Evolutionary conservation across 2,888 invertebrate species (phyloP).

Genomic region (Erebia ligea): DNA sequence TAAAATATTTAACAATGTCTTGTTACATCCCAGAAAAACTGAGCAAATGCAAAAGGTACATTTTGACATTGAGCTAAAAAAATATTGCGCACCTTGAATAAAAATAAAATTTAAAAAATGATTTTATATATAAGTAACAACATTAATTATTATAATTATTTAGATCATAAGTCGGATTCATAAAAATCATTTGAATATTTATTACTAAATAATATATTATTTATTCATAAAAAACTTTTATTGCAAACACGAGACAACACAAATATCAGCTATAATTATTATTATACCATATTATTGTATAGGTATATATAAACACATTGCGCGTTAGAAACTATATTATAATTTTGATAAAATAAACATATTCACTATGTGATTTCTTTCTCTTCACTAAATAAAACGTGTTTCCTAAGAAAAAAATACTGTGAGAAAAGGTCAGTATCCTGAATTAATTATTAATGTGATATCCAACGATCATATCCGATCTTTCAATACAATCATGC

Average conservation of each 20-base stretch:
- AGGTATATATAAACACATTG: constrained; percentile 48
- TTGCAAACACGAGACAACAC: constrained; percentile 44
- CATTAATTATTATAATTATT: constrained; percentile 2
- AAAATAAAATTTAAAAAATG: constrained; percentile 18
- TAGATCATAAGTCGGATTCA: constrained; percentile 10
- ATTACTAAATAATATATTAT: constrained; percentile 17
- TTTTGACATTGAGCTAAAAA: constrained; percentile 55
- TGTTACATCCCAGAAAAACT: constrained; percentile 43
- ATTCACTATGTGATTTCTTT: constrained; percentile 14
- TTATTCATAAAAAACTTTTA: constrained; percentile 30
- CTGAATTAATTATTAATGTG: neutral
- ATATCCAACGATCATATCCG: neutral
- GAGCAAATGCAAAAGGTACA: constrained; percentile 73
- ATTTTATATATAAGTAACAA: constrained; percentile 22
- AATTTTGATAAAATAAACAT: constrained; percentile 36
- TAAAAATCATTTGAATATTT: constrained; percentile 11
- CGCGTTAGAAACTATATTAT: constrained; percentile 49
- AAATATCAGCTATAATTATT: constrained; percentile 35
- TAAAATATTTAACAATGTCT: neutral
- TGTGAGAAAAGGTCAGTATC: neutral
- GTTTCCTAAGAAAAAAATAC: neutral
- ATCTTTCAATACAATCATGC: neutral
- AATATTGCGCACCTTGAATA: constrained; percentile 30
- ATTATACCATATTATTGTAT: constrained; percentile 6
- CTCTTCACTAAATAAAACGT: neutral